Evolutionary conservation across 2,888 invertebrate genomes (phyloP), one percentile per base, ranked within the genome.

Genomic region (Drosophila nr. perissopoda): DNA sequence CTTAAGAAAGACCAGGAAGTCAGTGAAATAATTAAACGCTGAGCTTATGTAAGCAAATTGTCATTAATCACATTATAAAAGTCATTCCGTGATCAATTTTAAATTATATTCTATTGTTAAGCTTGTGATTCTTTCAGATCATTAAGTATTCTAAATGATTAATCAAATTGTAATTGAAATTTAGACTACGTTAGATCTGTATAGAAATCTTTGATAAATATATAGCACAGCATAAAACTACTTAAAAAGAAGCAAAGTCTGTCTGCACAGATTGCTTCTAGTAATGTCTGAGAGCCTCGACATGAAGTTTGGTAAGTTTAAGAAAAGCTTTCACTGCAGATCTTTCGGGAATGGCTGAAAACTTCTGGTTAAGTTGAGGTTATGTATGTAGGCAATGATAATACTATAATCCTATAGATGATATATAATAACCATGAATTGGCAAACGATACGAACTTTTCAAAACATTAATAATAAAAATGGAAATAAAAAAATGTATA

Each of bases 291-390:
- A 40, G n/a, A 69, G 52, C n/a, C 27, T 21, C 25, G 13, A 18
- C 48, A 36, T 36, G 40, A 58, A 48, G 46, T 53, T 59, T 53
- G 58, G 52, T 67, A 58, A 64, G 38, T 33, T 21, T 34, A 29
- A 36, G 21, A 27, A 57, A 73, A 76, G 61, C 73, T 82, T 77
- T 82, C 68, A 40, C 59, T 53, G 25, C 18, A 74, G 82, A 82
- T 73, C 80, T 61, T 82, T 84, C 85, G 68, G 59, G 85, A 78
- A 78, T 11, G n/a, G 8, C n/a, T 31, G 8, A 16, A 36, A 36
- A 10, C 25, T 40, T 21, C 53, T 70, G 4, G 27, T 51, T 8
- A 21, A 33, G 16, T 31, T 21, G 4, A 18, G 13, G 21, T 34
- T 40, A 13, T 16, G 11, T 27, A 2, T 13, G 7, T 16, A 21